Base-by-base conservation (phyloP, 2,797 vertebrate genomes). In the Labeo calbasu region DNA sequence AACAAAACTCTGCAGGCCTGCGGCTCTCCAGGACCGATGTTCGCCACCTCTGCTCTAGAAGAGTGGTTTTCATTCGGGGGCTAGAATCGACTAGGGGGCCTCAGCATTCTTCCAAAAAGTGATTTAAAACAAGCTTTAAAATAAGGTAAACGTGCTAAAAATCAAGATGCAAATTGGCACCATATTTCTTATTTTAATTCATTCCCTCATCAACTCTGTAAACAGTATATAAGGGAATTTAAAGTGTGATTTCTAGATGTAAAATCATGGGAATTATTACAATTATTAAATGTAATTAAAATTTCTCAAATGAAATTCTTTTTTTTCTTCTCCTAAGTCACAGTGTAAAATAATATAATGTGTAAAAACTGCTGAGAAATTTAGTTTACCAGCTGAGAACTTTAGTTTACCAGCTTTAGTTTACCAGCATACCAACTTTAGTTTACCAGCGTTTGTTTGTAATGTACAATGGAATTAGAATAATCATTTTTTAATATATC, bases 51-150 rank as follows among this genome's bases (percentile, higher is more conserved):
- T 36, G 32, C 65, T 80, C 48, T 55, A 25, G 28, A 53, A 46
- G 12, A 51, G 43, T 79, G 46, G 19, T 51, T 79, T 43, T 79
- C 48, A 51, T 13, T 77, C 25, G 13, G 8, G 43, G 40, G 46
- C 23, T 51, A n/a, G 5, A 40, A 68, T 3, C 17, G 15, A 68
- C 32, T 40, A 68, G 19, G 28, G 63, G 28, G 17, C 32, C 65
- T 68, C 32, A 66, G 25, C 15, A 36, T 17, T 10, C 8, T 40
- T 19, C 17, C 17, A 63, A 28, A 63, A 7, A 2, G 7, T 55
- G 51, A 2, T 55, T 70, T 71, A 25, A 50, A 72, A 72, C 46
- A 72, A 72, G 46, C 23, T 50, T 72, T 50, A 28, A 51, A 72
- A 72, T 51, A 10, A 72, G 46, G 7, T 4, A 10, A 10, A 17